phyloP scores from a whole-genome alignment of 2,888 invertebrate species.

The Protophormia terraenovae region DNA sequence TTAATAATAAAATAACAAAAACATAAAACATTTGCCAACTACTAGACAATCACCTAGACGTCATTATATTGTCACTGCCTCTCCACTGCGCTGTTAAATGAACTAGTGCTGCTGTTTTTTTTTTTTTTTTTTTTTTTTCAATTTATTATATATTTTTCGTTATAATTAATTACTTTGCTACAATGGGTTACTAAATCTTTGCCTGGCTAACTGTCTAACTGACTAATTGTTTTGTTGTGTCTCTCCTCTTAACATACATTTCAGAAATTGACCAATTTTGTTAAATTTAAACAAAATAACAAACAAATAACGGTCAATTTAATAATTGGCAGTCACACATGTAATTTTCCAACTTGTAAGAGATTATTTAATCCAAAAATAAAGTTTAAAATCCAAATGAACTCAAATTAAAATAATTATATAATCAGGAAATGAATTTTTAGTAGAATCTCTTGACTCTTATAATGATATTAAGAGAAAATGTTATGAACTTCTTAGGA shows the following conservation, averaged over 20 bases:
- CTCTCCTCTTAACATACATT: slow-evolving; percentile 36
- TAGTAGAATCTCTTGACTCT: too few species aligned
- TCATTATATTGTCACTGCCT: not conserved
- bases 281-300: not conserved
- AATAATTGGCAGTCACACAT: slow-evolving; percentile 7
- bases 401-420: too few species aligned
- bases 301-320: slow-evolving; percentile 3
- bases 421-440: too few species aligned
- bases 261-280: slow-evolving; percentile 24
- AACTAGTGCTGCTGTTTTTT: not conserved
- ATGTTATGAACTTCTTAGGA: too few species aligned
- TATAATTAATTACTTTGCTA: slow-evolving; percentile 28
- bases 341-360: not conserved
- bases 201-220: not conserved
- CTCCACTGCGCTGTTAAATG: not conserved
- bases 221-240: not conserved
- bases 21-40: not conserved
- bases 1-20: slow-evolving; percentile 4
- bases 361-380: not conserved
- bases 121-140: not conserved
- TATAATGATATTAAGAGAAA: too few species aligned
- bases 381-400: too few species aligned
- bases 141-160: not conserved
- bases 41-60: slow-evolving; percentile 15
- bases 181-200: slow-evolving; percentile 42